phyloP scores from a whole-genome alignment of 2,797 vertebrate species.

The Saxicola maurus region DNA sequence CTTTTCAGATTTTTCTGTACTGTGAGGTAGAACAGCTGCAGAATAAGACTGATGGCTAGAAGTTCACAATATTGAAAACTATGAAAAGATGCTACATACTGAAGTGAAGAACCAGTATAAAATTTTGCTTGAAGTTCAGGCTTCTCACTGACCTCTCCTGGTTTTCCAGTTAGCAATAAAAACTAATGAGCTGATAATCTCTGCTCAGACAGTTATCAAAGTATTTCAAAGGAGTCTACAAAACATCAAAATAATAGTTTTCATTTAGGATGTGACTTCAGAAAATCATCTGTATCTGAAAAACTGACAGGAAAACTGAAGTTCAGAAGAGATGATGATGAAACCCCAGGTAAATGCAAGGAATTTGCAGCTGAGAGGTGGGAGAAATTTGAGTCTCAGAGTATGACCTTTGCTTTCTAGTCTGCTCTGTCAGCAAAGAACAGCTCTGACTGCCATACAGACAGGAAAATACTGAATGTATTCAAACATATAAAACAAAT shows the following conservation, averaged over 20 bases:
- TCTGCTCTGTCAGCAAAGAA: neutral
- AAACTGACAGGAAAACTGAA: neutral
- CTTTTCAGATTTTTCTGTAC: neutral
- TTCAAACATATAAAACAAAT: neutral
- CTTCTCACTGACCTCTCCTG: neutral
- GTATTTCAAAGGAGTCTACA: neutral
- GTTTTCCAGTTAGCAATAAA: neutral
- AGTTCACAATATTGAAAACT: neutral
- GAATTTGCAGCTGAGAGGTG: neutral
- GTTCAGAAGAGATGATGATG: neutral
- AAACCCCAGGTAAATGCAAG: neutral
- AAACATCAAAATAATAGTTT: neutral
- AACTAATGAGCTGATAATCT: neutral
- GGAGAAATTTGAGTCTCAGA: neutral
- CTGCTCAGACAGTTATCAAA: neutral
- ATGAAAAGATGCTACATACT: neutral
- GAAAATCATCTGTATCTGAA: neutral
- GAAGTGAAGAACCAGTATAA: neutral
- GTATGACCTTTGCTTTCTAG: neutral
- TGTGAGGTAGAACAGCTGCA: neutral
- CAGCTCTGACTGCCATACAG: neutral
- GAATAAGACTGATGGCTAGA: neutral
- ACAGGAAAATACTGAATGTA: neutral
- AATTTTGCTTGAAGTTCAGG: neutral
- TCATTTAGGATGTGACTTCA: neutral